Base-by-base conservation (phyloP, 2,797 vertebrate genomes). In the Poeciliopsis turneri region DNA sequence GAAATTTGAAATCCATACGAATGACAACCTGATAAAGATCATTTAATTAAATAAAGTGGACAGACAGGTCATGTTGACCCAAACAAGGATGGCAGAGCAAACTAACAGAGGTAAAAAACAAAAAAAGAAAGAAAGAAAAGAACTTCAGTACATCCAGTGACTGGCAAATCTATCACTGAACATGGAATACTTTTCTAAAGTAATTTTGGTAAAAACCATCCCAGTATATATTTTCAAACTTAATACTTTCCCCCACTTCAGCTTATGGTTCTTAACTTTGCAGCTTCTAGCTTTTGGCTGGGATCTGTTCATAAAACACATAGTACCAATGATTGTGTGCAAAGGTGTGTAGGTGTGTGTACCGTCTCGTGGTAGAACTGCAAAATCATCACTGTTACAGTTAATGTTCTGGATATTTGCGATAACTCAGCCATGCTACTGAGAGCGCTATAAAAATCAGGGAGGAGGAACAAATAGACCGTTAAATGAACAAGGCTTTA, bases 361-460 rank as follows among this genome's bases (percentile, higher is more conserved):
- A 49, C 71, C 28, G 28, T 46, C 51, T 13, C 1, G 10, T 12
- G 4, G 36, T 25, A n/a, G 45, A 75, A 30, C 49, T 9, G 82
- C 68, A 77, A 77, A 88, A 86, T 83, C 46, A 64, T 57, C 59
- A 49, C 36, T 68, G 64, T 77, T 79, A 66, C 46, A 36, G 55
- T 51, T 83, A 76, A 86, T 77, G 66, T 45, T 78, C 66, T 69
- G 39, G 36, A 70, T 68, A 53, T 81, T 73, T 66, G 49, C 43
- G 79, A 80, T 81, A n/a, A 68, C 33, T 71, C 75, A 0, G 73
- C 55, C 18, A 7, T 78, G 61, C 20, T 46, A 81, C 76, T 69
- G 43, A 82, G 77, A 72, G 71, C 36, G 9, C 57, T 80, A n/a
- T 20, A 72, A 87, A 87, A 86, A 80, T 53, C 69, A 15, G 59